Conservation (phyloP, 2,113 vertebrate genomes). For the Verasper variegatus region DNA sequence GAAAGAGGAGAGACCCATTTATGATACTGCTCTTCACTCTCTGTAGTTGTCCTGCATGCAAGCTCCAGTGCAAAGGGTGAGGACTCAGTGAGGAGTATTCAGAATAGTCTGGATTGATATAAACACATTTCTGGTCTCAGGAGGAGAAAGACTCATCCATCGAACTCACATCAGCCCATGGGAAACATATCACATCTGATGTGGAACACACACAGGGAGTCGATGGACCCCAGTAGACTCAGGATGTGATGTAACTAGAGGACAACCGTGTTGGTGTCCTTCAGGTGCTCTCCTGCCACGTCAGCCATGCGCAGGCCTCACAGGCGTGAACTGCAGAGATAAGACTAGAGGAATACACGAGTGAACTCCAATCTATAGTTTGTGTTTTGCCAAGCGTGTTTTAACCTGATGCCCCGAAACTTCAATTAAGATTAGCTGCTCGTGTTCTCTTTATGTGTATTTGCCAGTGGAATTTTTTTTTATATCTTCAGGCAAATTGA, state of each 20-base stretch:
- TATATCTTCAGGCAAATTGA: slow-evolving; percentile 14
- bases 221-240: slow-evolving; percentile 21
- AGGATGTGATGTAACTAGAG: slow-evolving; percentile 39
- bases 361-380: slow-evolving; percentile 24
- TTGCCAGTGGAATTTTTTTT: background rate
- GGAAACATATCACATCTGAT: slow-evolving; percentile 24
- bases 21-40: background rate
- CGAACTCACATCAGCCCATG: slow-evolving; percentile 22
- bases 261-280: slow-evolving; percentile 25
- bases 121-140: background rate
- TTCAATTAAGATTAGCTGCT: slow-evolving; percentile 24
- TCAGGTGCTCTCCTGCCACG: slow-evolving; percentile 16
- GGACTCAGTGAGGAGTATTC: too few relatives aligned
- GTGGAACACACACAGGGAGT: slow-evolving; percentile 16
- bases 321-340: background rate
- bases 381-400: slow-evolving; percentile 15
- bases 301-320: background rate
- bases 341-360: slow-evolving; percentile 2
- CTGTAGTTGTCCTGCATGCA: background rate
- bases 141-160: slow-evolving; percentile 28
- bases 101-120: slow-evolving; percentile 8
- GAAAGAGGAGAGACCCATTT: too few relatives aligned
- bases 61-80: background rate
- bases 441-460: slow-evolving; percentile 3
- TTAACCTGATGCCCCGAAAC: slow-evolving; percentile 8